Evolutionary conservation across 2,113 vertebrate genomes (phyloP), one percentile per base, ranked within the genome.

Genomic region (Alexandromys fortis): DNA sequence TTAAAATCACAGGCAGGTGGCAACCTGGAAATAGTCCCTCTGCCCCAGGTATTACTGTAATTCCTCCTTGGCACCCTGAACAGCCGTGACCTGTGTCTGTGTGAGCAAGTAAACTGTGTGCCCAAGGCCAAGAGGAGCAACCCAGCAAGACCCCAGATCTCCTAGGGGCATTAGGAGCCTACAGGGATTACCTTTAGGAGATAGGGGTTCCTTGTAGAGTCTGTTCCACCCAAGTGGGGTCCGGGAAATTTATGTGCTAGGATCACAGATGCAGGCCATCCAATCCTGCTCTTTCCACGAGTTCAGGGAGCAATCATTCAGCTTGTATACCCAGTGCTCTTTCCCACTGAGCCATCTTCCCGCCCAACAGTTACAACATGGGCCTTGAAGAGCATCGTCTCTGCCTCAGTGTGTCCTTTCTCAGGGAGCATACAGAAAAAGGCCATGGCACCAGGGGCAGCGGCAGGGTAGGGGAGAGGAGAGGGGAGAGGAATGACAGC

Each of bases 11-110:
- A 77, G 19, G 63, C 35, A 17, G 70, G 9, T 33, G 12, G 67
- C 76, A n/a, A 21, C 47, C 3, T 26, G 4, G 21, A 58, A n/a
- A 42, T 21, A 52, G 47, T 33, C 16, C 19, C n/a, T 83, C 26
- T 21, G 7, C 24, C n/a, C 26, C 47, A 1, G 33, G 55, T 52
- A n/a, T 1, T 38, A 7, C 6, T 3, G 2, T 38, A 16, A 17
- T 28, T 11, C 61, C 49, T 78, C 19, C 24, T 10, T 1, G 24
- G 35, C 1, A 13, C 65, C 49, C 67, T 79, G 22, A 49, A 45
- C 24, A 47, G 42, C 47, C 28, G 17, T 35, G 35, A 30, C 30
- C 67, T 26, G 7, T 9, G 38, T 79, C 24, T n/a, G 28, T 30
- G 7, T 2, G 19, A 81, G 1, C 8, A 45, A 33, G 3, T 61